Evolutionary conservation across 2,888 invertebrate species (phyloP).

Genomic region (Mesorhabditis spiculigera): DNA sequence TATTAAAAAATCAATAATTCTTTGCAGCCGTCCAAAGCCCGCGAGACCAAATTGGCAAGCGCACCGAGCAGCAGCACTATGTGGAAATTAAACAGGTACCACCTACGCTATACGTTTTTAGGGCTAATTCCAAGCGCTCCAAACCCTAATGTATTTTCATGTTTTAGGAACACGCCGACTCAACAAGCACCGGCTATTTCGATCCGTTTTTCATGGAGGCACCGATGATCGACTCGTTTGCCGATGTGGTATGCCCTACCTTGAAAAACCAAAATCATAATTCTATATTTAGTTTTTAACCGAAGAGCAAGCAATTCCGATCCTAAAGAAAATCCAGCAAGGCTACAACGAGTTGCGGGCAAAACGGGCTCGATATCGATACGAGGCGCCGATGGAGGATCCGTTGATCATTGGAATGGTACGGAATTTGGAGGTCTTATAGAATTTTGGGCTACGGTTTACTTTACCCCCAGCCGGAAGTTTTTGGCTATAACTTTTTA

Average conservation of each 20-base stretch:
- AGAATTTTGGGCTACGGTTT: not conserved
- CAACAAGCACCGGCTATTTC: not conserved
- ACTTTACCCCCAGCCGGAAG: no score
- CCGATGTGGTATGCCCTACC: not conserved
- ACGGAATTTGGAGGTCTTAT: not conserved
- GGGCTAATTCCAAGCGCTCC: not conserved
- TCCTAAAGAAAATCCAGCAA: not conserved
- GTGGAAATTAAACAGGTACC: not conserved
- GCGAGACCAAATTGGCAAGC: not conserved
- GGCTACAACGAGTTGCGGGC: conserved; percentile 6
- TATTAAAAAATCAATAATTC: not conserved
- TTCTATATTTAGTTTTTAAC: not conserved
- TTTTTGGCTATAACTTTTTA: no score
- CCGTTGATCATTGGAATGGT: not conserved
- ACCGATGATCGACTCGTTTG: not conserved
- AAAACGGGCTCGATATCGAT: conserved; percentile 1
- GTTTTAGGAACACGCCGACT: not conserved
- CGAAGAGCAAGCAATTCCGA: not conserved
- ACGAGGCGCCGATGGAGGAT: conserved; percentile 3
- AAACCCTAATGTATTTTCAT: not conserved
- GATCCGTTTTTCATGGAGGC: not conserved
- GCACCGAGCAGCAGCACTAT: not conserved
- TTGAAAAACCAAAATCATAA: no score
- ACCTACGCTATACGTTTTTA: not conserved
- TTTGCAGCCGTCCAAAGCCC: not conserved